Evolutionary conservation across 1,140 invertebrate genomes (phyloP).

Genomic region (Apolygus lucorum): DNA sequence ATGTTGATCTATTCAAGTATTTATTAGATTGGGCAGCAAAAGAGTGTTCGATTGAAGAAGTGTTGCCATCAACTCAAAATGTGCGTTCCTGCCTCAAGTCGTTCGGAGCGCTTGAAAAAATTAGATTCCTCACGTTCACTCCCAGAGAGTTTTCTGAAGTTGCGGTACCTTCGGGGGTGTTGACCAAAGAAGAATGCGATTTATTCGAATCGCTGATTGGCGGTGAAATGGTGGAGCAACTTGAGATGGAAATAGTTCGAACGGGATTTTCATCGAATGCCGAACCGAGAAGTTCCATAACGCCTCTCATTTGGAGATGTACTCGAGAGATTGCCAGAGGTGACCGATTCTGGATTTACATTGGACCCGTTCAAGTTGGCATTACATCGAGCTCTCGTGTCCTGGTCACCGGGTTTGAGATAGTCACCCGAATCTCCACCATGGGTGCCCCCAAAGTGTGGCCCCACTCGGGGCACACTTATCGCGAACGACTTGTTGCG

Average conservation of each 20-base stretch:
- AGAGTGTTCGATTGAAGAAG: constrained; percentile 24
- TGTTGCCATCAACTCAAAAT: constrained; percentile 17
- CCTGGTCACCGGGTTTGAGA: constrained; percentile 28
- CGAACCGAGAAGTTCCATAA: constrained; percentile 7
- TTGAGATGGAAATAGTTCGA: not conserved
- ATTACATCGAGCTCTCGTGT: constrained; percentile 21
- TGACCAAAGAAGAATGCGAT: constrained; percentile 26
- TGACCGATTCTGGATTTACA: constrained; percentile 23
- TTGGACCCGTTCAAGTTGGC: constrained; percentile 19
- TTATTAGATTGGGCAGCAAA: constrained; percentile 29
- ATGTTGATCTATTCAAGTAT: constrained; percentile 29
- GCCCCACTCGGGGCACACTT: constrained; percentile 3
- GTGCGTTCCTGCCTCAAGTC: constrained; percentile 25
- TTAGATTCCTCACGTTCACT: constrained; percentile 31
- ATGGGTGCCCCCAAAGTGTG: constrained; percentile 16
- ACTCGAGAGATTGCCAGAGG: constrained; percentile 17
- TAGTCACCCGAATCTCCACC: constrained; percentile 28
- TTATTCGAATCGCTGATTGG: constrained; percentile 17
- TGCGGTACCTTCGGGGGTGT: constrained; percentile 22
- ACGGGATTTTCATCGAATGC: constrained; percentile 10
- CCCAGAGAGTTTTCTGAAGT: constrained; percentile 21
- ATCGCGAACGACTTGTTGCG: constrained; percentile 25
- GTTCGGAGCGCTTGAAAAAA: constrained; percentile 24
- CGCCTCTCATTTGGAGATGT: constrained; percentile 21
- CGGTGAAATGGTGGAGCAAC: not conserved